phyloP scores from a whole-genome alignment of 1,140 invertebrate species.

The Macrocentrus cingulum region DNA sequence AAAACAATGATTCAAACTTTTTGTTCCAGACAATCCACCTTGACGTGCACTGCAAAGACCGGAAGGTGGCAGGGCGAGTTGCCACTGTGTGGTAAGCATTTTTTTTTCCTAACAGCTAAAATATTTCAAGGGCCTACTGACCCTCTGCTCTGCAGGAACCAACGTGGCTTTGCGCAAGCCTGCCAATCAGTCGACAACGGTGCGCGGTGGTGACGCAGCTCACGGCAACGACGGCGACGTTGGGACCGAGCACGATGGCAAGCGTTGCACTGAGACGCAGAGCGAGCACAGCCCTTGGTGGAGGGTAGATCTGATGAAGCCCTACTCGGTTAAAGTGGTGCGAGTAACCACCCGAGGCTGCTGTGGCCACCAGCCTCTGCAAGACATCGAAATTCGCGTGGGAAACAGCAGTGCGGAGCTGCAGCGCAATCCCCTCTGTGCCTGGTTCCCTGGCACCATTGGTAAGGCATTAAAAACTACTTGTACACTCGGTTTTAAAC shows the following conservation, averaged over 20 bases:
- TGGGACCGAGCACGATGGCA: slow-evolving; percentile 81
- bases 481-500: not conserved
- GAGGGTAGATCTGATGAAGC: slow-evolving; percentile 81
- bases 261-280: slow-evolving; percentile 85
- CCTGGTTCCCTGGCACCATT: slow-evolving; percentile 91
- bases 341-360: slow-evolving; percentile 83
- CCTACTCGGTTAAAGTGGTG: slow-evolving; percentile 82
- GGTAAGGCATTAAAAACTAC: slow-evolving; percentile 61
- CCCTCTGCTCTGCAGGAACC: no score
- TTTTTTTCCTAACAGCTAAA: not conserved
- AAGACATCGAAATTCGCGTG: slow-evolving; percentile 88
- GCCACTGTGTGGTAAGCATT: slow-evolving; percentile 78
- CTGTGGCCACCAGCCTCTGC: slow-evolving; percentile 85
- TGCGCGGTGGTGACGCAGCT: slow-evolving; percentile 74
- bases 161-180: slow-evolving; percentile 87
- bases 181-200: slow-evolving; percentile 85
- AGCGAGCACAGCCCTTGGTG: slow-evolving; percentile 89
- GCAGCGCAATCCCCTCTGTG: slow-evolving; percentile 85
- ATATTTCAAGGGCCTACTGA: no score
- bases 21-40: slow-evolving; percentile 57
- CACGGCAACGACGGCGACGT: slow-evolving; percentile 86
- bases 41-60: slow-evolving; percentile 68
- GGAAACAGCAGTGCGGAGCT: slow-evolving; percentile 85
- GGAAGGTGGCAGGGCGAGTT: slow-evolving; percentile 78
- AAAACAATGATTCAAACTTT: no score